phyloP scores from a whole-genome alignment of 2,888 invertebrate species.

The Thera britannica region DNA sequence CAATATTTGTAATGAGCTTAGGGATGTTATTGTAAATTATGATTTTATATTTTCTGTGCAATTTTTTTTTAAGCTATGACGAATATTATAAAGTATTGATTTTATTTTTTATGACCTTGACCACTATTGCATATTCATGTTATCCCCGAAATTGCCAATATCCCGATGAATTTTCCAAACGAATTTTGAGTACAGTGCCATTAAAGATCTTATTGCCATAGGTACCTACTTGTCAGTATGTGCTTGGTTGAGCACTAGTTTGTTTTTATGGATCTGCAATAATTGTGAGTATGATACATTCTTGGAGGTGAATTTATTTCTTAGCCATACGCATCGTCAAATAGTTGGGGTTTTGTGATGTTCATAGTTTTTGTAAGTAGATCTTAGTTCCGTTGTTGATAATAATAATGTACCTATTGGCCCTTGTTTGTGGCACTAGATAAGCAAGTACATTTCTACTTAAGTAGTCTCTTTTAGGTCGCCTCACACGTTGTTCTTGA shows the following conservation, averaged over 20 bases:
- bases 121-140: conserved; percentile 55
- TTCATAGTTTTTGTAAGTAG: conserved; percentile 76
- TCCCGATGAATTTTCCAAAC: conserved; percentile 41
- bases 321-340: conserved; percentile 60
- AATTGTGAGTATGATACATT: conserved; percentile 49
- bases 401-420: conserved; percentile 58
- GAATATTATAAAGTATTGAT: conserved; percentile 40
- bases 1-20: conserved; percentile 64
- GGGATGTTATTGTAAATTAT: conserved; percentile 62
- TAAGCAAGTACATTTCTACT: conserved; percentile 73
- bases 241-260: conserved; percentile 22
- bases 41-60: conserved; percentile 58
- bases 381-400: conserved; percentile 77
- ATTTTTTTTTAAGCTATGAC: conserved; percentile 46
- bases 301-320: conserved; percentile 51
- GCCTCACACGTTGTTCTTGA: conserved; percentile 68
- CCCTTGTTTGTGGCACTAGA: conserved; percentile 70
- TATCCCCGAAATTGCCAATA: conserved; percentile 53
- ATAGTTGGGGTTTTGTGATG: conserved; percentile 67
- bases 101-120: conserved; percentile 35
- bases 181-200: conserved; percentile 54
- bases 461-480: conserved; percentile 73
- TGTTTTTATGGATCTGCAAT: conserved; percentile 50
- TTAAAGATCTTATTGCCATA: conserved; percentile 47
- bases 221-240: conserved; percentile 33